Evolutionary conservation across 1,140 invertebrate genomes (phyloP).

Genomic region (Drosophila melanogaster): Release_6_plus_ISO1_MT NT_033777.3:12138001-12138500

Average conservation of each 20-base stretch:
- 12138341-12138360: constrained; percentile 8
- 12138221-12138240: neutral
- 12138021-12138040: too few relatives aligned
- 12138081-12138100: neutral
- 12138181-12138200: constrained; percentile 5
- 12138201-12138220: constrained; percentile 7
- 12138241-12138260: constrained; percentile 8
- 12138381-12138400: constrained; percentile 28
- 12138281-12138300: constrained; percentile 18
- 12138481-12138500: constrained; percentile 29
- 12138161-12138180: neutral
- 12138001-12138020: too few relatives aligned
- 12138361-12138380: constrained; percentile 9
- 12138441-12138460: constrained; percentile 31
- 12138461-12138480: constrained; percentile 45
- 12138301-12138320: constrained; percentile 30
- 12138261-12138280: constrained; percentile 19
- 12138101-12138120: neutral
- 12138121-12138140: constrained; percentile 7
- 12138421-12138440: constrained; percentile 22
- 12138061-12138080: constrained; percentile 7
- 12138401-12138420: constrained; percentile 45
- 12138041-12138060: neutral
- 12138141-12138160: neutral
- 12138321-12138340: constrained; percentile 29